These are phyloP conservation scores for Eristalis pertinax DNA, from an alignment of 2,888 invertebrate genomes.

Conservation along the genomic window DNA sequence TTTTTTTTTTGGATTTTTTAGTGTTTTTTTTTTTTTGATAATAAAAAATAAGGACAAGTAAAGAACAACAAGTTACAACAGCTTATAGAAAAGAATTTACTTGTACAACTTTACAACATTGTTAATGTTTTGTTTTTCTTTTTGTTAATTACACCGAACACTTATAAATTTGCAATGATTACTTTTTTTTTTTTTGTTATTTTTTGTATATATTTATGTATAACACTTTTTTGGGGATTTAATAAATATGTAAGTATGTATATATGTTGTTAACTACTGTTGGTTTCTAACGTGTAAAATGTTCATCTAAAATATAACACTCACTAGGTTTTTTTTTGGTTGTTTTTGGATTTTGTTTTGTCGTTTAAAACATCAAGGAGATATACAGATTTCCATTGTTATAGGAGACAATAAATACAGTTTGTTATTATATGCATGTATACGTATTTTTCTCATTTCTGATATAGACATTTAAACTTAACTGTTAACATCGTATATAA, in stretches of 20 bases:
- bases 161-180: conserved; percentile 19
- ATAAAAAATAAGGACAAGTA: background rate
- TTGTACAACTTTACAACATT: conserved; percentile 45
- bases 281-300: conserved; percentile 59
- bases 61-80: conserved; percentile 47
- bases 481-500: conserved; percentile 48
- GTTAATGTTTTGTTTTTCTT: conserved; percentile 2
- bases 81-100: conserved; percentile 42
- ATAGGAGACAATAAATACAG: conserved; percentile 32
- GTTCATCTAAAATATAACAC: conserved; percentile 64
- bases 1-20: background rate
- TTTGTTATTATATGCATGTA: conserved; percentile 11
- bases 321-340: conserved; percentile 24
- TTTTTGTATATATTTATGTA: conserved; percentile 33
- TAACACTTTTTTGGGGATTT: background rate
- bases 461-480: conserved; percentile 51
- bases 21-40: background rate
- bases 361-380: conserved; percentile 10
- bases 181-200: conserved; percentile 23
- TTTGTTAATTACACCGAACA: conserved; percentile 42
- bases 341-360: background rate
- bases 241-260: conserved; percentile 18
- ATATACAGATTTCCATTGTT: background rate
- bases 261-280: conserved; percentile 59
- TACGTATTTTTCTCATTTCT: background rate